Conservation (phyloP, 2,888 invertebrate species). For the Ectemnius lituratus region DNA sequence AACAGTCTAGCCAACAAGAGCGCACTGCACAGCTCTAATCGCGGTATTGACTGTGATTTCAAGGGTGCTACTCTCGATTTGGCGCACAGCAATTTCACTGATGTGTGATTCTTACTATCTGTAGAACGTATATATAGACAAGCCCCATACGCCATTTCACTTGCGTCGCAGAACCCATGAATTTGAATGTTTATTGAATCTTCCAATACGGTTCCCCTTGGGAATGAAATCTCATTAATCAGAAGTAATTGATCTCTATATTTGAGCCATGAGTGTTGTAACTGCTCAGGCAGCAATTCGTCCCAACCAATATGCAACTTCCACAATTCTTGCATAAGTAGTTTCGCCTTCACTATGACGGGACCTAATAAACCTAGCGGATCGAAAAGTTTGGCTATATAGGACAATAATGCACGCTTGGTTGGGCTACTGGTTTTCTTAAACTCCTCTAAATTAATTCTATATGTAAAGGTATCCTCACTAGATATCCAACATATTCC, state of each 20-base stretch:
- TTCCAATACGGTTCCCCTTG: background rate
- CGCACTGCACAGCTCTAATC: constrained; percentile 5
- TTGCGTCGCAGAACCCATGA: constrained; percentile 33
- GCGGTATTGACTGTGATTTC: background rate
- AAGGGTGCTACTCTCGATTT: constrained; percentile 10
- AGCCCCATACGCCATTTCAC: constrained; percentile 19
- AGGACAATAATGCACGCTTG: background rate
- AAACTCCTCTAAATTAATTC: background rate
- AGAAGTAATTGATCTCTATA: background rate
- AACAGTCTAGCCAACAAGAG: background rate
- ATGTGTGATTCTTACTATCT: no score
- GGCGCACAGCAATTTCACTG: background rate
- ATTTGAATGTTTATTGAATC: background rate
- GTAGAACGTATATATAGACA: constrained; percentile 29
- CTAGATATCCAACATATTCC: constrained; percentile 2
- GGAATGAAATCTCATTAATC: constrained; percentile 1
- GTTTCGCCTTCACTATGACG: constrained; percentile 6
- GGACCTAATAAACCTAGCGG: background rate
- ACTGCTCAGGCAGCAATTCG: constrained; percentile 14
- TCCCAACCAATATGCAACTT: constrained; percentile 16
- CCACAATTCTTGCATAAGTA: constrained; percentile 11
- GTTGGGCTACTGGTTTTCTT: background rate
- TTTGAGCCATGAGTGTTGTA: constrained; percentile 13
- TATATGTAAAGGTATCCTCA: background rate
- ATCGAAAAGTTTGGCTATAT: background rate